Evolutionary conservation across 2,797 vertebrate species (phyloP).

Genomic region (Lepus oiostolus): DNA sequence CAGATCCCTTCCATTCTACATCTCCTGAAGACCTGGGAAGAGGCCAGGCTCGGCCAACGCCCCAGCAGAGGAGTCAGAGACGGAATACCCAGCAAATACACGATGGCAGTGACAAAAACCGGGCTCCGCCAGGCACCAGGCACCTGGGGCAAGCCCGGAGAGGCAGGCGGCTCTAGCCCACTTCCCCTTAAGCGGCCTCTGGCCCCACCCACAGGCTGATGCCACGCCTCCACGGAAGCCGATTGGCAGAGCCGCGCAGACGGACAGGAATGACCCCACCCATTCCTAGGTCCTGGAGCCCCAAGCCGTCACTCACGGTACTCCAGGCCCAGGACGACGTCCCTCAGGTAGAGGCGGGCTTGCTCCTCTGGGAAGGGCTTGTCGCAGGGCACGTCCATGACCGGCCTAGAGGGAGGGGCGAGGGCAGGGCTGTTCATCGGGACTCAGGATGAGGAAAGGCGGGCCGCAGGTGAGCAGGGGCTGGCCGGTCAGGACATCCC

Average conservation of each 20-base stretch:
- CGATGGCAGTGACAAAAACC: fast-evolving
- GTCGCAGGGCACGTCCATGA: conserved; percentile 98
- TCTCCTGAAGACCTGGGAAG: neutral
- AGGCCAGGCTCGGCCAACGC: neutral
- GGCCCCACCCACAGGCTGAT: neutral
- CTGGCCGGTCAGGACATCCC: neutral
- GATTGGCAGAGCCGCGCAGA: conserved; percentile 48
- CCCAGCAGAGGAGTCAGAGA: neutral
- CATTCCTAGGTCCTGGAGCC: neutral
- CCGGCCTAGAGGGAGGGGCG: conserved; percentile 89
- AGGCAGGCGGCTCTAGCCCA: neutral
- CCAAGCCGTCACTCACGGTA: conserved; percentile 93
- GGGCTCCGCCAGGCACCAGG: fast-evolving
- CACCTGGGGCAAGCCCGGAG: neutral
- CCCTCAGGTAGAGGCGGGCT: conserved; percentile 95
- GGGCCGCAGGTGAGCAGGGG: too few species aligned
- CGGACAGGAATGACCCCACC: neutral
- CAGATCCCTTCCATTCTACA: neutral
- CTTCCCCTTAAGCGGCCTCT: fast-evolving
- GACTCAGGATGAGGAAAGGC: neutral
- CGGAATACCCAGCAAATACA: fast-evolving
- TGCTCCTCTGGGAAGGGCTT: conserved; percentile 94
- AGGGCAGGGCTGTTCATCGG: neutral
- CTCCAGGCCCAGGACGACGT: conserved; percentile 97
- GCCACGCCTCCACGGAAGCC: conserved; percentile 6